Evolutionary conservation across 2,113 vertebrate genomes (phyloP).

Genomic region (Pipra filicauda): DNA sequence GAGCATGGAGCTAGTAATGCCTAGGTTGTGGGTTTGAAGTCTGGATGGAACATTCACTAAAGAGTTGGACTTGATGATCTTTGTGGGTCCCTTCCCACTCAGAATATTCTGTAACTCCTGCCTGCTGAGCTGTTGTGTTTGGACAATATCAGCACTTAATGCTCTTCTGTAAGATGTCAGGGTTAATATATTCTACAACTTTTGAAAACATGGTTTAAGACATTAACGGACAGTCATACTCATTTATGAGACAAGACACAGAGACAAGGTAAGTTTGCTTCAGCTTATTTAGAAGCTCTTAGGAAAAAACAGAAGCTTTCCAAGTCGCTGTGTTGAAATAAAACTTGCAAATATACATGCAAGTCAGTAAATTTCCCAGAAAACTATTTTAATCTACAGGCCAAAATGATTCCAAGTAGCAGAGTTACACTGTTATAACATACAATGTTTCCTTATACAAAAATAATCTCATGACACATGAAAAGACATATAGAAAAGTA

Average conservation of each 20-base stretch:
- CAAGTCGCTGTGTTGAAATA: background rate
- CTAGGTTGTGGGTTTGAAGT: background rate
- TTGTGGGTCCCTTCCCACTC: background rate
- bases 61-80: background rate
- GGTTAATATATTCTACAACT: background rate
- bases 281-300: background rate
- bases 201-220: background rate
- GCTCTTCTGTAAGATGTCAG: background rate
- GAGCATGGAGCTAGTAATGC: background rate
- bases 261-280: background rate
- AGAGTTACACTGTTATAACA: background rate
- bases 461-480: background rate
- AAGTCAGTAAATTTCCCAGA: background rate
- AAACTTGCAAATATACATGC: background rate
- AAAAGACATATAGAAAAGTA: background rate
- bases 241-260: background rate
- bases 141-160: background rate
- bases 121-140: background rate
- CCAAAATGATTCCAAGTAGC: background rate
- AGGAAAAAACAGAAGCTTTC: background rate
- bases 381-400: background rate
- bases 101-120: background rate
- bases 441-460: background rate
- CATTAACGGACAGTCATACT: rapidly evolving
- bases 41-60: background rate